Conservation (phyloP, 2,888 invertebrate genomes). For the Drosophila gaucha region DNA sequence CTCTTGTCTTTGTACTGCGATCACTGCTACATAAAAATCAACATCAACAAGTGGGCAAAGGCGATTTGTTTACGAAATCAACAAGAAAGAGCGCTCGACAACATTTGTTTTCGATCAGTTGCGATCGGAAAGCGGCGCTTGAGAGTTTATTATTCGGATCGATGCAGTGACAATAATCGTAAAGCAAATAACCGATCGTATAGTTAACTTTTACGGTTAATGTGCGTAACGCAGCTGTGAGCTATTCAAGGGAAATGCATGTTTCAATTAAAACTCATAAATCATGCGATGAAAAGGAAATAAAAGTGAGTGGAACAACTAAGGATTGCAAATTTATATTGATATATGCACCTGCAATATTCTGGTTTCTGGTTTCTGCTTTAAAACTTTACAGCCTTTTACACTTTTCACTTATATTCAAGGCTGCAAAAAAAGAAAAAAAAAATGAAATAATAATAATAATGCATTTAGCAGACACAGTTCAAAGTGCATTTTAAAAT, state of each 20-base stretch:
- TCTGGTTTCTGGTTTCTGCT: constrained; percentile 1
- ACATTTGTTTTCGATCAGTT: constrained; percentile 56
- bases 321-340: not conserved
- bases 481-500: constrained; percentile 66
- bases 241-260: constrained; percentile 4
- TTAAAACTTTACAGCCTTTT: not conserved
- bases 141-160: constrained; percentile 37
- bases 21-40: not conserved
- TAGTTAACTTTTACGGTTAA: constrained; percentile 17
- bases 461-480: constrained; percentile 33
- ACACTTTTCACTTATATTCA: not conserved
- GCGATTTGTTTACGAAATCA: constrained; percentile 67
- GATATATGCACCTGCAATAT: too few species aligned
- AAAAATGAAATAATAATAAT: constrained; percentile 11
- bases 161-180: constrained; percentile 19
- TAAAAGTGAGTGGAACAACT: constrained; percentile 20
- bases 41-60: constrained; percentile 21
- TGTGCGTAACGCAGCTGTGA: constrained; percentile 9
- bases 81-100: constrained; percentile 38
- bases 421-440: constrained; percentile 5
- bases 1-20: constrained; percentile 6
- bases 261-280: not conserved
- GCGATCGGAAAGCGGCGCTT: constrained; percentile 59
- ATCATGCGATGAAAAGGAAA: not conserved
- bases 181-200: constrained; percentile 29